Evolutionary conservation across 2,888 invertebrate species (phyloP).

Genomic region (Amblyjoppa fuscipennis): DNA sequence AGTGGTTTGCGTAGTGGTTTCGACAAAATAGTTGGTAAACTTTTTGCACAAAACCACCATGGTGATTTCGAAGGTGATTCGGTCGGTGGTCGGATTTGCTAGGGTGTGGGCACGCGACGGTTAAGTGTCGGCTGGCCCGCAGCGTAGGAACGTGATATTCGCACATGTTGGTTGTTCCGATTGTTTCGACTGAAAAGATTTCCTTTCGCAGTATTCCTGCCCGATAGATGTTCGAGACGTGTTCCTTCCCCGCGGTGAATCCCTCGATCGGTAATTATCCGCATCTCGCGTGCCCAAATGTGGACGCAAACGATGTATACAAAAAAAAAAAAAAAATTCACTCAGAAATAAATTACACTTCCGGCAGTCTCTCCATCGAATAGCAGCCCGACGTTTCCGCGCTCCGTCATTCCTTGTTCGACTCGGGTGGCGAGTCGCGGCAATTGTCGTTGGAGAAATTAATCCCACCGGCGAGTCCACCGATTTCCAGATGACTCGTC

Average conservation of each 20-base stretch:
- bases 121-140: constrained; percentile 49
- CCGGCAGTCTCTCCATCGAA: constrained; percentile 24
- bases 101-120: constrained; percentile 66
- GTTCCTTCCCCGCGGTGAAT: neutral
- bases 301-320: neutral
- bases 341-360: neutral
- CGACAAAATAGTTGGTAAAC: too few species aligned
- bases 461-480: constrained; percentile 74
- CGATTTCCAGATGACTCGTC: constrained; percentile 77
- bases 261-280: neutral
- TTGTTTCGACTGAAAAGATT: neutral
- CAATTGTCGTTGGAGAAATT: constrained; percentile 90
- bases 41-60: too few species aligned
- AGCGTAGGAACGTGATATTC: constrained; percentile 53
- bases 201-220: neutral
- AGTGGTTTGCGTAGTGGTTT: too few species aligned
- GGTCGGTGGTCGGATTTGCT: too few species aligned
- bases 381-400: constrained; percentile 13
- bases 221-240: constrained; percentile 1
- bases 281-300: neutral
- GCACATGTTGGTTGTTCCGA: neutral
- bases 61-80: too few species aligned
- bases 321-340: neutral
- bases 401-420: constrained; percentile 80
- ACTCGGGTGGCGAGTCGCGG: constrained; percentile 87